Conservation (phyloP, 1,140 invertebrate genomes). For the Drosophila sp. region DNA sequence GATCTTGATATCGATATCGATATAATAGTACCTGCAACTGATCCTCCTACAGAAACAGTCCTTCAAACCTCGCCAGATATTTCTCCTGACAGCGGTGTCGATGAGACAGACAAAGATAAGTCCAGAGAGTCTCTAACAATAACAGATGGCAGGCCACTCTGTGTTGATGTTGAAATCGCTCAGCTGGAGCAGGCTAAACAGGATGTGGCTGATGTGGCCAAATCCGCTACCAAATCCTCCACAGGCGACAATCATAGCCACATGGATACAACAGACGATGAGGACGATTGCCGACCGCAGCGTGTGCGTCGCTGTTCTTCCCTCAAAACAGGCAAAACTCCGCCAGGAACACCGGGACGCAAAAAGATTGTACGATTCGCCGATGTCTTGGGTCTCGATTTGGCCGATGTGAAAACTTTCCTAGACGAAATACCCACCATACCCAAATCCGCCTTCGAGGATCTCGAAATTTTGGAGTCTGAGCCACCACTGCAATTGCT, state of each 20-base stretch:
- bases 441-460: slow-evolving; percentile 92
- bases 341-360: slow-evolving; percentile 92
- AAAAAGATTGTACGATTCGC: slow-evolving; percentile 98
- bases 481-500: slow-evolving; percentile 82
- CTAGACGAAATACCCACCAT: slow-evolving; percentile 94
- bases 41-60: neutral
- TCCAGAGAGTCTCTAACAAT: slow-evolving; percentile 36
- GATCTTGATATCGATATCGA: slow-evolving; percentile 11
- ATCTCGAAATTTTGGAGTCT: slow-evolving; percentile 84
- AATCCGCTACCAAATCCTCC: slow-evolving; percentile 25
- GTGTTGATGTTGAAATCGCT: slow-evolving; percentile 42
- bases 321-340: slow-evolving; percentile 95
- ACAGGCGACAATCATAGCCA: slow-evolving; percentile 45
- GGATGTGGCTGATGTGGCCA: slow-evolving; percentile 20
- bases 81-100: slow-evolving; percentile 37
- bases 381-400: slow-evolving; percentile 95
- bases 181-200: slow-evolving; percentile 59
- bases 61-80: slow-evolving; percentile 8
- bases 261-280: slow-evolving; percentile 74
- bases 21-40: slow-evolving; percentile 1
- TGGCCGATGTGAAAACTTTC: slow-evolving; percentile 95
- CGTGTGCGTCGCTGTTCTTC: slow-evolving; percentile 91
- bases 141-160: slow-evolving; percentile 30
- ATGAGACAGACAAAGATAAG: slow-evolving; percentile 30
- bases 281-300: slow-evolving; percentile 85